phyloP scores from a whole-genome alignment of 2,888 invertebrate species.

The Lacanobia oleracea region DNA sequence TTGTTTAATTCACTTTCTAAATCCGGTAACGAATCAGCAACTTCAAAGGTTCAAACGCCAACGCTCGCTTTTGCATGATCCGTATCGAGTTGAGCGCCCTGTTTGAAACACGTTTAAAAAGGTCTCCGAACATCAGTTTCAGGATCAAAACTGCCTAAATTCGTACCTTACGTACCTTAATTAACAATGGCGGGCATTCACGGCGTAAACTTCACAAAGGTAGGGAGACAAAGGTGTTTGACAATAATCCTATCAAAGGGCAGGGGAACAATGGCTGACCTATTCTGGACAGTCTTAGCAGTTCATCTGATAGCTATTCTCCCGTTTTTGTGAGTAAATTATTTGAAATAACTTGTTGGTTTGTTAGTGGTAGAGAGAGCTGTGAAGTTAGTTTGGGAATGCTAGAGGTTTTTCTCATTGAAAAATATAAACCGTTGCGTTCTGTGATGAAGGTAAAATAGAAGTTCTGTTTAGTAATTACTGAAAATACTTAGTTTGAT shows the following conservation, averaged over 20 bases:
- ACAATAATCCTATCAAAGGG: constrained; percentile 69
- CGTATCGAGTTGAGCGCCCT: constrained; percentile 13
- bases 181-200: constrained; percentile 56
- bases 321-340: constrained; percentile 45
- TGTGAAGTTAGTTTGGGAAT: neutral
- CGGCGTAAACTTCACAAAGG: constrained; percentile 63
- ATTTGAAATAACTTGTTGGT: constrained; percentile 43
- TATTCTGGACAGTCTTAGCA: constrained; percentile 55
- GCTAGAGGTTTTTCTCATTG: neutral
- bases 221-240: constrained; percentile 65
- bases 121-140: constrained; percentile 24
- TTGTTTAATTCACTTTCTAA: constrained; percentile 24
- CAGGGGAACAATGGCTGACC: constrained; percentile 64
- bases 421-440: neutral
- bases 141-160: constrained; percentile 54
- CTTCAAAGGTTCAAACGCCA: constrained; percentile 35
- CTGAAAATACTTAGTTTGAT: neutral
- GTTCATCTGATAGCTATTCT: constrained; percentile 53
- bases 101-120: constrained; percentile 39
- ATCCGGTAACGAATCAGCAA: constrained; percentile 30
- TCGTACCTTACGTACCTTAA: constrained; percentile 54
- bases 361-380: constrained; percentile 1
- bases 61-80: constrained; percentile 21
- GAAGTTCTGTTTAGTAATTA: neutral
- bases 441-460: neutral